Evolutionary conservation across 2,888 invertebrate genomes (phyloP), one percentile per base, ranked within the genome.

Genomic region (Thecocarcelia acutangulata): DNA sequence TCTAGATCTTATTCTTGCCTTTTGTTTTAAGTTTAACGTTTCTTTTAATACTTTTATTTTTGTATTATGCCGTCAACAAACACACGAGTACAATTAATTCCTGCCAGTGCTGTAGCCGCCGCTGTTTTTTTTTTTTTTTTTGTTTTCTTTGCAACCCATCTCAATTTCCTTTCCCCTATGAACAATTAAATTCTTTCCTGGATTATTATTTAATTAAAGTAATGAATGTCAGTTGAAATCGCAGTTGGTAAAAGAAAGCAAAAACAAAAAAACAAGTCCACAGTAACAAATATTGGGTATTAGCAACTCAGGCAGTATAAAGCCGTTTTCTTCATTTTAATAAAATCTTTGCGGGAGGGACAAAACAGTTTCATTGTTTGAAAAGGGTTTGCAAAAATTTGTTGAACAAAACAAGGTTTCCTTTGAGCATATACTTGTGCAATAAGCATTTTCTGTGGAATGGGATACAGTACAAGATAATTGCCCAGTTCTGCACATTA

Each of bases 171-270:
- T 46, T 69, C 69, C 46, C 61, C 19, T 42, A 54, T 54, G 56
- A 56, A 56, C 61, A 74, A 74, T 74, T 74, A 69, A 73, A 69
- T 73, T 69, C 56, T 42, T 72, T 59, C 75, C 70, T 76, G 75
- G 75, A 76, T 81, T 81, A 73, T 73, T 69, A 72, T 77, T 81
- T 73, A 77, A 77, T 81, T 73, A 77, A 77, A 77, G 33, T 81
- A 76, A 73, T 81, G 81, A 73, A 77, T 12, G 72, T 68, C 68
- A 63, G 56, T 46, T 42, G 46, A 68, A 54, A 28, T 46, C 37
- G 21, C 17, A 64, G 58, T 54, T 19, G 28, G n/a, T n/a, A 40
- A 11, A 19, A 5, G 6, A 63, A 15, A 37, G 15, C 1, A 28
- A 46, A 12, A 50, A 48, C 9, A 50, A 15, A 1, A 50, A 15